phyloP scores from a whole-genome alignment of 2,113 vertebrate genomes.

The Beaufortia kweichowensis region DNA sequence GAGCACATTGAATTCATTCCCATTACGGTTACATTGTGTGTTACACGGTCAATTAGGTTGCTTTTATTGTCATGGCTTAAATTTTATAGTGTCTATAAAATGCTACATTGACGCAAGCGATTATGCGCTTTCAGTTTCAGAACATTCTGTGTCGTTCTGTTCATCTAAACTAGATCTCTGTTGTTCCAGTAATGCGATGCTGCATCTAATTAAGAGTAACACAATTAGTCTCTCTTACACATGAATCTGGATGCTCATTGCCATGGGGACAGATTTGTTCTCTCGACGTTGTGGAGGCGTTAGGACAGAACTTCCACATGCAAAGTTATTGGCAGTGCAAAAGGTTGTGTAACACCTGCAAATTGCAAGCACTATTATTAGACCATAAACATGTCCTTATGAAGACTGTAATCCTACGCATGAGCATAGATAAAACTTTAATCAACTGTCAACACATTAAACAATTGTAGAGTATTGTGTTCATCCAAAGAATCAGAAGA shows the following conservation, averaged over 20 bases:
- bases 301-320: slow-evolving; percentile 19
- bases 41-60: not conserved
- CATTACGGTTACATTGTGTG: too few species aligned
- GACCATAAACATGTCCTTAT: not conserved
- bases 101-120: too few species aligned
- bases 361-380: slow-evolving; percentile 16
- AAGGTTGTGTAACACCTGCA: slow-evolving; percentile 23
- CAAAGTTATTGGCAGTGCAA: not conserved
- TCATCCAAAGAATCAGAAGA: not conserved
- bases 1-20: too few species aligned
- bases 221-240: slow-evolving; percentile 13
- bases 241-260: slow-evolving; percentile 15
- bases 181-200: slow-evolving; percentile 1
- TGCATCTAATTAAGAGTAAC: not conserved
- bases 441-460: slow-evolving; percentile 15
- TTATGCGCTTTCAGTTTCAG: not conserved
- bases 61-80: not conserved
- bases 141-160: not conserved
- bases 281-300: not conserved
- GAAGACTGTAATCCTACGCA: slow-evolving; percentile 3
- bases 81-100: not conserved
- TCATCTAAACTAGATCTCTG: not conserved
- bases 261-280: slow-evolving; percentile 22
- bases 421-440: not conserved
- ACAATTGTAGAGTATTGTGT: not conserved